phyloP scores from a whole-genome alignment of 92 coral and sea anemone genomes.

The Montipora capitata region DNA sequence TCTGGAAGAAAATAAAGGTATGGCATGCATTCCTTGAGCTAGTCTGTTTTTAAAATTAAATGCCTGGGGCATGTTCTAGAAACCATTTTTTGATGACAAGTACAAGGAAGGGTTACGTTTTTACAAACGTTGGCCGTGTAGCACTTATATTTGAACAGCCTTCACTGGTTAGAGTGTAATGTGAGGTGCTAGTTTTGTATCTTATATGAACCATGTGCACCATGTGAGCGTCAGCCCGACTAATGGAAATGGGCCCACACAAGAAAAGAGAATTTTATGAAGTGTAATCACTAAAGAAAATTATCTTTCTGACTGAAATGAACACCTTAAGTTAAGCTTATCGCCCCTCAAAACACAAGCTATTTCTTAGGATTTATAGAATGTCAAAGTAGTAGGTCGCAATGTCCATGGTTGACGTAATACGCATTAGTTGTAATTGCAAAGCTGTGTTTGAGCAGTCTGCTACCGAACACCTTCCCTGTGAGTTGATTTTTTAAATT shows the following conservation, averaged over 20 bases:
- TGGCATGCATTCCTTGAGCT: not conserved
- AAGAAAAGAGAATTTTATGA: too few species aligned
- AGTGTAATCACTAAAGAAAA: not conserved
- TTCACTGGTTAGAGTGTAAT: too few species aligned
- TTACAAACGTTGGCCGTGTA: too few species aligned
- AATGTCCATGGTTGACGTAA: not conserved
- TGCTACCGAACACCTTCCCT: not conserved
- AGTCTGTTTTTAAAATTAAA: not conserved
- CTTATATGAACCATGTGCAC: too few species aligned
- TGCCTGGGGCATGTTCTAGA: not conserved
- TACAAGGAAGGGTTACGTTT: too few species aligned
- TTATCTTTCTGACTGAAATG: not conserved
- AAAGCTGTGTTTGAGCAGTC: not conserved
- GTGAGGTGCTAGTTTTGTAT: too few species aligned
- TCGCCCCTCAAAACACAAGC: too few species aligned
- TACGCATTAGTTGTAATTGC: not conserved
- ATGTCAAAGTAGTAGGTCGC: not conserved
- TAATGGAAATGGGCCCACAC: too few species aligned
- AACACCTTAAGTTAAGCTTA: not conserved
- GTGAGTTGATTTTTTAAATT: not conserved
- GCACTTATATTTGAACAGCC: too few species aligned
- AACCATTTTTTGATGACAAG: too few species aligned
- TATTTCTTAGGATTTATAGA: too few species aligned
- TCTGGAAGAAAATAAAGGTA: slow-evolving; percentile 15
- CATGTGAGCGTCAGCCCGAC: too few species aligned